Percentiles rank a stretch among this genome's conserved stretches.
These are phyloP conservation scores for Philypnodon macrostomus DNA, from an alignment of 2,797 vertebrate genomes.

Conservation along the genomic window DNA sequence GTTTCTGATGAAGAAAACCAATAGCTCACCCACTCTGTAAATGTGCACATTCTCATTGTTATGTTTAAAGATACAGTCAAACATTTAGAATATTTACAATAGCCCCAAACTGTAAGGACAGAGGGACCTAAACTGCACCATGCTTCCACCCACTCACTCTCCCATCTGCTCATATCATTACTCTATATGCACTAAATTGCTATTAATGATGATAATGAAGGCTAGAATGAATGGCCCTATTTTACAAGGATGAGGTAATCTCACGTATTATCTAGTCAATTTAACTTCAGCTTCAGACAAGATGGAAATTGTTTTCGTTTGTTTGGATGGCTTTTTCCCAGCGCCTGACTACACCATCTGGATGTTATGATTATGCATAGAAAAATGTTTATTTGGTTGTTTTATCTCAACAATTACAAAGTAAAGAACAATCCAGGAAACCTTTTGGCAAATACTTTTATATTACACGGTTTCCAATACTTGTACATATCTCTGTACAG, in stretches of 20 bases:
- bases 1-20: neutral
- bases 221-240: slow-evolving; percentile 20
- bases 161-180: slow-evolving; percentile 48
- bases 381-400: slow-evolving; percentile 18
- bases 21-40: neutral
- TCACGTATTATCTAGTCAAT: slow-evolving; percentile 32
- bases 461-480: neutral
- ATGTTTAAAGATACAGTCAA: slow-evolving; percentile 7
- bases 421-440: neutral
- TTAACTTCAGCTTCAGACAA: slow-evolving; percentile 19
- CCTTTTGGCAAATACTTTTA: neutral
- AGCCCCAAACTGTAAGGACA: slow-evolving; percentile 18
- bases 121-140: slow-evolving; percentile 17
- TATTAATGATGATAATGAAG: slow-evolving; percentile 44
- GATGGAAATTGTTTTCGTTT: slow-evolving; percentile 28
- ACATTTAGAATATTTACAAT: neutral
- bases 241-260: slow-evolving; percentile 23
- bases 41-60: neutral
- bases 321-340: slow-evolving; percentile 5
- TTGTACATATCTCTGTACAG: neutral
- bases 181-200: slow-evolving; percentile 25
- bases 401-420: slow-evolving; percentile 7
- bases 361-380: slow-evolving; percentile 13
- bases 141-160: slow-evolving; percentile 17
- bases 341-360: slow-evolving; percentile 16